Evolutionary conservation across 64 coral and sea anemone species (phyloP), one percentile per base, ranked within the genome.

Genomic region (Pachyseris speciosa): DNA sequence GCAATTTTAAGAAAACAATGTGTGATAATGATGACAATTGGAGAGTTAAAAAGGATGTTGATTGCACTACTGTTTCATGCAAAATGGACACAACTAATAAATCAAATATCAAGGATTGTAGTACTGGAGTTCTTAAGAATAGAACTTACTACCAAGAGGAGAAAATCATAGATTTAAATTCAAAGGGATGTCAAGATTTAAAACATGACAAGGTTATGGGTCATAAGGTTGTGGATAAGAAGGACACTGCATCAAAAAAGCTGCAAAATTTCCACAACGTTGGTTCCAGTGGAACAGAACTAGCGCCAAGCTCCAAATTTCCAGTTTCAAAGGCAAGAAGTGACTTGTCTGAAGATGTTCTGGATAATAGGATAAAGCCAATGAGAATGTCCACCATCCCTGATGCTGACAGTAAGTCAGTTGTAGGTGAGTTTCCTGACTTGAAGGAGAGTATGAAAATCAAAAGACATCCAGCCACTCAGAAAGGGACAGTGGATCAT

Each of bases 391-490:
- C 64, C 13, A 33, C 47, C 36, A 16, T 20, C 37, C 12, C 11
- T 15, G 19, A 33, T 57, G 47, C 16, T 36, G 34, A 55, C 31
- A 57, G 1, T 55, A 57, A 3, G 29, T 37, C 9, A 34, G 4
- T 37, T 4, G 49, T 52, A 90, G 74, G 80, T 7, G 89, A 91
- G 12, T 91, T 91, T 53, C 89, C 89, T 42, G 78, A 83, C 39
- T 84, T 91, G 11, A 22, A 12, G 22, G 66, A 72, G 2, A 87
- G 60, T 50, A 33, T 26, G 2, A 55, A 87, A 59, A 49, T 69
- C 9, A 57, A 87, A 55, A 69, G 50, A 13, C 28, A 0, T 4
- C 60, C 57, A 48, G 32, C 28, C 16, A 8, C 51, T n/a, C 30
- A 48, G 26, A 59, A 40, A 49, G 17, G 3, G 11, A 61, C 49